Base-by-base conservation (phyloP, 2,797 vertebrate genomes). In the Amblyopsis hoosieri region DNA sequence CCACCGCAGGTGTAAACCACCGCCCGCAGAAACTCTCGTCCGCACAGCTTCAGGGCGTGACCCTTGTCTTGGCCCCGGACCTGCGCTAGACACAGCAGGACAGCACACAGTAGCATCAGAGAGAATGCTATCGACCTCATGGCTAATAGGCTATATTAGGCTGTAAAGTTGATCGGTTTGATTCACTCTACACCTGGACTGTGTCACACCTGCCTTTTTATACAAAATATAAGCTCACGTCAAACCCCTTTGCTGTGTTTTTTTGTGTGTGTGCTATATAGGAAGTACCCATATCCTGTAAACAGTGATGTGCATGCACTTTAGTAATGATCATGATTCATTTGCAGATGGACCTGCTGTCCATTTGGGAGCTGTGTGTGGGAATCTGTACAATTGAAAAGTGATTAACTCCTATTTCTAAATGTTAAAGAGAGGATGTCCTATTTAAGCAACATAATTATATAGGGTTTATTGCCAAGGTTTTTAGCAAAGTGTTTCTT, bases 1-100 rank as follows among this genome's bases (percentile, higher is more conserved):
- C 91, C 91, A 23, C 91, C 91, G 19, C 92, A 93, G 8, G 88
- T 91, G 81, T 81, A 92, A 64, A 93, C 87, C 60, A 93, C 75
- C 0, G 91, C 91, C 13, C 89, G 74, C 13, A 91, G 46, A 19
- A 93, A 79, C 1, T 91, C 88, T 3, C 90, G 80, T 7, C 91
- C 91, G 1, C 93, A 93, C 76, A 93, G 75, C 78, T 59, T 87
- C 31, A 92, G 60, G 17, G 73, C 66, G 15, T 75, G 79, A 9
- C 68, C 42, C 46, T 69, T 68, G 2, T 77, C 75, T 51, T 79
- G 69, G 6, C 78, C 67, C 49, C 70, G 75, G 7, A 68, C 71
- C n/a, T 72, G 62, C 6, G 70, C 47, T 13, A 19, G 61, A 54
- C 73, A 86, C 74, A 87, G 76, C 82, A 91, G 60, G 75, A 87